Percentiles rank a stretch among this genome's conserved stretches.
Evolutionary conservation across 2,888 invertebrate species (phyloP).

Genomic region (Rhagium mordax): DNA sequence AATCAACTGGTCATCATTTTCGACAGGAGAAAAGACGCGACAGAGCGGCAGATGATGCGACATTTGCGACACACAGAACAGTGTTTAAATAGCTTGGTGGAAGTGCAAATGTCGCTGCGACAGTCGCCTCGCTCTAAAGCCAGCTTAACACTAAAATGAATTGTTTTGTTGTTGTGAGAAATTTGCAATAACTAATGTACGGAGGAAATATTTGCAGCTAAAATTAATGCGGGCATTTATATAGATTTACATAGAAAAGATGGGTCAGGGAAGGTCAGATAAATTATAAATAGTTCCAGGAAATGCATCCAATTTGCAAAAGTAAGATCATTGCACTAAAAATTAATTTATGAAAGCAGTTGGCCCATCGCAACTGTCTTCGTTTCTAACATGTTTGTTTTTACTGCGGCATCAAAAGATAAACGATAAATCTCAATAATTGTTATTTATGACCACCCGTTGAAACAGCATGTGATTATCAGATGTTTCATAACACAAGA

Average conservation of each 20-base stretch:
- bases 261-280: slow-evolving; percentile 22
- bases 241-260: slow-evolving; percentile 13
- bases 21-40: no score
- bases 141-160: no score
- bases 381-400: slow-evolving; percentile 31
- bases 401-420: slow-evolving; percentile 7
- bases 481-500: slow-evolving; percentile 9
- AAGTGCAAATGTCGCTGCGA: no score
- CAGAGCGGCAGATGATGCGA: no score
- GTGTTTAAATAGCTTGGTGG: no score
- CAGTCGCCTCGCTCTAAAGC: no score
- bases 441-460: not conserved
- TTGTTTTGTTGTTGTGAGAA: no score
- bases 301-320: slow-evolving; percentile 46
- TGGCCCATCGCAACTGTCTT: slow-evolving; percentile 27
- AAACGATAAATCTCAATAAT: slow-evolving; percentile 12
- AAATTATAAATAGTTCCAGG: slow-evolving; percentile 50
- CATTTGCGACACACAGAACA: no score
- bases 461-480: not conserved
- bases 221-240: not conserved
- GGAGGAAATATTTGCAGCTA: not conserved
- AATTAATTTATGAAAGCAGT: slow-evolving; percentile 36
- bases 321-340: slow-evolving; percentile 43
- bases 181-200: not conserved
- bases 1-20: no score